phyloP scores from a whole-genome alignment of 2,888 invertebrate species.

The Synergus gifuensis region DNA sequence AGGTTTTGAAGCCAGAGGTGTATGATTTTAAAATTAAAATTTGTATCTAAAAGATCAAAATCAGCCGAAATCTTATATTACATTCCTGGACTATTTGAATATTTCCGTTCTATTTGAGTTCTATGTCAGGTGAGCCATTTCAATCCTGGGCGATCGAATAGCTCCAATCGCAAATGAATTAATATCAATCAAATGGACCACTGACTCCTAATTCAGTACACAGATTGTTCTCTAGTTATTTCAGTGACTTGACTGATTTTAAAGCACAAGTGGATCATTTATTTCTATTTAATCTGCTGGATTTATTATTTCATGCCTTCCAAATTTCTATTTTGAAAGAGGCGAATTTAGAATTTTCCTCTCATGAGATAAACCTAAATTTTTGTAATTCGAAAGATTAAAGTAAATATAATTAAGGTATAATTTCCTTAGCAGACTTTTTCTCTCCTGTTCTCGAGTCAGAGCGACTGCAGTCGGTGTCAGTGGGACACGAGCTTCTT shows the following conservation, averaged over 20 bases:
- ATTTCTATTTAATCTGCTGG: too few species aligned
- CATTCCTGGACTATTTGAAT: background rate
- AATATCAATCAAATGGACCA: background rate
- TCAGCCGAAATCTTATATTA: background rate
- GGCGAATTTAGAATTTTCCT: too few species aligned
- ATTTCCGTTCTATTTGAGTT: background rate
- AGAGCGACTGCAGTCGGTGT: background rate
- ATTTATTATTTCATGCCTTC: too few species aligned
- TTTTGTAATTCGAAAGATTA: too few species aligned
- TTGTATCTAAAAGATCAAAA: background rate
- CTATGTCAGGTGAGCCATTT: background rate
- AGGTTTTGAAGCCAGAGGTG: background rate
- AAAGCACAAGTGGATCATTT: background rate
- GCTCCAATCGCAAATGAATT: conserved; percentile 3
- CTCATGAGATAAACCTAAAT: too few species aligned
- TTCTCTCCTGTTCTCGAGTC: background rate
- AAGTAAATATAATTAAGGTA: background rate
- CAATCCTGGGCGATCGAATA: background rate
- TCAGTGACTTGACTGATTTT: background rate
- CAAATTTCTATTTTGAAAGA: too few species aligned
- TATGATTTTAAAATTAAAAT: background rate
- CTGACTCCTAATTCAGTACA: background rate
- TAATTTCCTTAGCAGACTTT: background rate
- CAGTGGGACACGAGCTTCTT: background rate
- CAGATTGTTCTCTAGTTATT: background rate